Evolutionary conservation across 2,797 vertebrate genomes (phyloP).

Genomic region (Siniperca obscura): DNA sequence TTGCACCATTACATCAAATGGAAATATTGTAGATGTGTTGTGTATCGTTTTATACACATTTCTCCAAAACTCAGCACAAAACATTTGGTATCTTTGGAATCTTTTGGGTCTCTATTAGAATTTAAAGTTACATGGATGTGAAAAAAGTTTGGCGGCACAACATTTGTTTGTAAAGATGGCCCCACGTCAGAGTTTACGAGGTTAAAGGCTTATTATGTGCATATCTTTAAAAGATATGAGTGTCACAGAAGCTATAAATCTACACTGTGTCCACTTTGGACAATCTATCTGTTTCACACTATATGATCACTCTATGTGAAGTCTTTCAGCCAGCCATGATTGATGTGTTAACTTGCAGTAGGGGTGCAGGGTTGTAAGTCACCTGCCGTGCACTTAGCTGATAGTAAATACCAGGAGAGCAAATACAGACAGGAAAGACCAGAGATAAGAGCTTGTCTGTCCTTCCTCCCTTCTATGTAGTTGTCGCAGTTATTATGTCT

Average conservation of each 20-base stretch:
- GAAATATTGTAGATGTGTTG: not conserved
- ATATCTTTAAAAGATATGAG: not conserved
- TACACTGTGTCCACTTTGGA: conserved; percentile 24
- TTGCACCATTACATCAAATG: not conserved
- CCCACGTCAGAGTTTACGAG: not conserved
- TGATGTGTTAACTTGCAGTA: conserved; percentile 66
- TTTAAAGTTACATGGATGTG: not conserved
- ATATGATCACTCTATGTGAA: conserved; percentile 50
- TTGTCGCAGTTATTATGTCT: conserved; percentile 52
- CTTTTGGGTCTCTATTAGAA: not conserved
- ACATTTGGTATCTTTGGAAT: not conserved
- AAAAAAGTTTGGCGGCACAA: not conserved
- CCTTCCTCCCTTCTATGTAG: conserved; percentile 46
- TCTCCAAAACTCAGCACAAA: not conserved
- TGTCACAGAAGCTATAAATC: conserved; percentile 49
- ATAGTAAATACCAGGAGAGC: conserved; percentile 73
- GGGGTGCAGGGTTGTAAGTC: conserved; percentile 60
- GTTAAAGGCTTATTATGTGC: conserved; percentile 30
- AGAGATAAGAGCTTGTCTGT: conserved; percentile 67
- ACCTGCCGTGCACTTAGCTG: conserved; percentile 62
- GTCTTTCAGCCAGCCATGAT: conserved; percentile 59
- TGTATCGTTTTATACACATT: not conserved
- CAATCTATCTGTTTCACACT: conserved; percentile 28
- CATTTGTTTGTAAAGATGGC: not conserved
- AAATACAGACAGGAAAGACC: conserved; percentile 64